phyloP scores from a whole-genome alignment of 2,888 invertebrate genomes.

The Megaustenia siamemsis region DNA sequence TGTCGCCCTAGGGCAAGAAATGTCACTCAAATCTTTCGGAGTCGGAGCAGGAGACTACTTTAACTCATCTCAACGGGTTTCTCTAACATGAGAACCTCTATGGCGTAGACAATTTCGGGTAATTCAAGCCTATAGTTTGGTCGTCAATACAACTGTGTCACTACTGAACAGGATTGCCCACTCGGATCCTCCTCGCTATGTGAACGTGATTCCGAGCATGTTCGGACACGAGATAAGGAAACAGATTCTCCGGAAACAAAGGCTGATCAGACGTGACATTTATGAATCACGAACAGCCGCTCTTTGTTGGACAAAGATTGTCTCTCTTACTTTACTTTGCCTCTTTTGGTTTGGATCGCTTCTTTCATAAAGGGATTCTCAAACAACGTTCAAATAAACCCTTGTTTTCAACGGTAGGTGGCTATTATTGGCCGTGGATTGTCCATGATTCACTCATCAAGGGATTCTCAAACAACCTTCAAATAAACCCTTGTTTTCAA shows the following conservation, averaged over 20 bases:
- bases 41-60: background rate
- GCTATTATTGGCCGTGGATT: too few relatives aligned
- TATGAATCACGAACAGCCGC: background rate
- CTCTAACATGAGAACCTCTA: too few relatives aligned
- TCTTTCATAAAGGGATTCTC: too few relatives aligned
- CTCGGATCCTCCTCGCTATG: background rate
- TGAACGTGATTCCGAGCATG: background rate
- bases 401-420: too few relatives aligned
- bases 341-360: too few relatives aligned
- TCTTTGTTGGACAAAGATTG: background rate
- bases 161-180: background rate
- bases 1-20: slow-evolving; percentile 30
- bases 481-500: too few relatives aligned
- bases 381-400: too few relatives aligned
- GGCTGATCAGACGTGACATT: background rate
- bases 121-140: background rate
- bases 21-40: slow-evolving; percentile 24
- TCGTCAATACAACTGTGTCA: background rate
- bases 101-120: background rate
- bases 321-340: too few relatives aligned
- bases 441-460: too few relatives aligned
- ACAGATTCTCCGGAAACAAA: background rate
- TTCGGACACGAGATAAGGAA: background rate
- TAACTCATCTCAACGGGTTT: background rate
- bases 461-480: too few relatives aligned